Evolutionary conservation across 2,888 invertebrate species (phyloP), one percentile per base, ranked within the genome.

Genomic region (Megastigmus dorsalis): DNA sequence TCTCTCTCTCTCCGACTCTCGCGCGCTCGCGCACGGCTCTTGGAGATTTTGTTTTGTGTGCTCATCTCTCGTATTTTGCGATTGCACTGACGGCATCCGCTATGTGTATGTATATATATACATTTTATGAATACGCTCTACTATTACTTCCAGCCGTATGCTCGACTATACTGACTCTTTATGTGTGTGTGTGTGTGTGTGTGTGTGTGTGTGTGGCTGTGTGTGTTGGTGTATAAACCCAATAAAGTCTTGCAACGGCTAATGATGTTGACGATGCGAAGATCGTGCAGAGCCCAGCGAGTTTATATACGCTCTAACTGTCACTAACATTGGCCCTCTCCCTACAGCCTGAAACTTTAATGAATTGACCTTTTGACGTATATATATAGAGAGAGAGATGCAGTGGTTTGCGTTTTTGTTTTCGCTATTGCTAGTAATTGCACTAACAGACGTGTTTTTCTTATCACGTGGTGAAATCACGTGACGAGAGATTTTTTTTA

Each of bases 41-140:
- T 79, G 77, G 43, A 55, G 33, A 66, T 78, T 74, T 76, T 76
- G 50, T 45, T 65, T 74, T 79, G 70, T 69, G 67, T 57, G 57
- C n/a, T 23, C 10, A 18, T 26, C 20, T 23, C 38, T 13, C 36
- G 65, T 48, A 30, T 33, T 41, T 54, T 55, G 45, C n/a, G 36
- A 36, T 26, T 54, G 65, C 57, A 57, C 50, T 33, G 23, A 55
- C 20, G 18, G 1, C 13, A 4, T 15, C 54, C 43, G 13, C 18
- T 30, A 30, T 28, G 45, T 18, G 13, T 38, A 28, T 60, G 45
- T 10, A 36, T 33, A 55, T 41, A 26, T 26, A 15, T 41, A 43
- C 43, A 41, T 59, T 33, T 18, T n/a, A 18, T 18, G 10, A 52
- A 52, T 28, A 52, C 9, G 1, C 10, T 33, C 3, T 33, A 15